phyloP scores from a whole-genome alignment of 2,888 invertebrate genomes.

The Crepidodera aurea region DNA sequence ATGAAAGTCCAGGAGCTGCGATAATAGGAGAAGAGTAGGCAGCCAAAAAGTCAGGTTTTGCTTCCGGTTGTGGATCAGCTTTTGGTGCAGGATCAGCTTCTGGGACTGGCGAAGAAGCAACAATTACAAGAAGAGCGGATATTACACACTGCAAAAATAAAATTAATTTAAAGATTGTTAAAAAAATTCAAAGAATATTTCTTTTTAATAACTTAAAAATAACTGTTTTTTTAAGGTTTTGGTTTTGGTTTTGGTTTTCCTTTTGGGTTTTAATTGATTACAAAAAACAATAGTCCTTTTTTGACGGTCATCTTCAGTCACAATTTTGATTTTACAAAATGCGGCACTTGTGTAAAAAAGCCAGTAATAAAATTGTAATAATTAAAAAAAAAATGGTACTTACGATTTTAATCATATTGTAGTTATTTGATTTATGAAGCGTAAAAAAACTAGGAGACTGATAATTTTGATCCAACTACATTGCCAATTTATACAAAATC shows the following conservation, averaged over 20 bases:
- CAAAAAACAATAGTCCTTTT: too few relatives aligned
- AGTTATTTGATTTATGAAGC: neutral
- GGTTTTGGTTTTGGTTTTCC: neutral
- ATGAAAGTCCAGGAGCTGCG: slow-evolving; percentile 15
- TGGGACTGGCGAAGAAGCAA: slow-evolving; percentile 13
- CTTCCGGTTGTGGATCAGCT: slow-evolving; percentile 9
- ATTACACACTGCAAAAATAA: slow-evolving; percentile 13
- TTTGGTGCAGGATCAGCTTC: slow-evolving; percentile 14
- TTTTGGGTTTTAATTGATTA: too few relatives aligned
- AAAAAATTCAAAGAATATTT: neutral
- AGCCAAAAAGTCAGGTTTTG: slow-evolving; percentile 11
- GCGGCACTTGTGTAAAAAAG: too few relatives aligned
- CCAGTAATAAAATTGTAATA: too few relatives aligned
- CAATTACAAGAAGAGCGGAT: slow-evolving; percentile 9
- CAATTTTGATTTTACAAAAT: too few relatives aligned
- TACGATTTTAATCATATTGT: slow-evolving; percentile 17
- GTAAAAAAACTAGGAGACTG: neutral
- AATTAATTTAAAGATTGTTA: neutral
- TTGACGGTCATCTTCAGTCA: too few relatives aligned
- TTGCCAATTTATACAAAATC: neutral
- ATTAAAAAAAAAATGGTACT: slow-evolving; percentile 4
- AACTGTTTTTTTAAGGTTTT: too few relatives aligned
- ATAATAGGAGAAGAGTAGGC: slow-evolving; percentile 10
- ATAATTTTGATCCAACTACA: neutral
- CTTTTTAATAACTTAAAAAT: neutral